Percentiles rank a stretch among this genome's conserved stretches.
phyloP scores from a whole-genome alignment of 2,797 vertebrate genomes.

The Nannoperca obscura region DNA sequence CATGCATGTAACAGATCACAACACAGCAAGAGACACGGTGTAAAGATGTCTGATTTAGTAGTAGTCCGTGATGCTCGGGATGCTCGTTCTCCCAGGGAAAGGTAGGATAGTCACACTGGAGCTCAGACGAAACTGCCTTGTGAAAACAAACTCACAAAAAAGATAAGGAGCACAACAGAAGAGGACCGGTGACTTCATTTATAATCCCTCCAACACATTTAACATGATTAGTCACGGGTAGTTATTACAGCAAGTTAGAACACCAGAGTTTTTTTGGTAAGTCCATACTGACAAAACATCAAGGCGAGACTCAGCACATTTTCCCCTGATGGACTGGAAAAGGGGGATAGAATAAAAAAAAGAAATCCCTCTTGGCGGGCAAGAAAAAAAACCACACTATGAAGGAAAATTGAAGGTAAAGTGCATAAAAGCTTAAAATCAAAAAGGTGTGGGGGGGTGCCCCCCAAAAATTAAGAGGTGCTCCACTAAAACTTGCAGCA shows the following conservation, averaged over 20 bases:
- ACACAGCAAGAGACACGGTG: slow-evolving; percentile 74
- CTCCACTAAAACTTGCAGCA: slow-evolving; percentile 79
- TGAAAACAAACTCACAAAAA: slow-evolving; percentile 51
- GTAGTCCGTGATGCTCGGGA: slow-evolving; percentile 58
- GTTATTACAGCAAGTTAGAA: slow-evolving; percentile 68
- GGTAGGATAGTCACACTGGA: slow-evolving; percentile 32
- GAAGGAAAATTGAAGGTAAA: slow-evolving; percentile 81
- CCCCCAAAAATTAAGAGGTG: slow-evolving; percentile 62
- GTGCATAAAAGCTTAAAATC: slow-evolving; percentile 88
- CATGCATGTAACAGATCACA: slow-evolving; percentile 85
- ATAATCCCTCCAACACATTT: slow-evolving; percentile 55
- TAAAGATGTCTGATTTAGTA: slow-evolving; percentile 59
- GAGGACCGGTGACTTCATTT: slow-evolving; percentile 41
- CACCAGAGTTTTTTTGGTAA: slow-evolving; percentile 53
- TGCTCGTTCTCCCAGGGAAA: slow-evolving; percentile 54
- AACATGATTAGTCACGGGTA: slow-evolving; percentile 55
- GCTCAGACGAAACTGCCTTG: slow-evolving; percentile 48
- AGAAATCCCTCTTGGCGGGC: slow-evolving; percentile 39
- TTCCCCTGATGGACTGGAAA: slow-evolving; percentile 67
- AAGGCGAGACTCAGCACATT: slow-evolving; percentile 74
- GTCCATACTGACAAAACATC: slow-evolving; percentile 68
- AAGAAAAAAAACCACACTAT: slow-evolving; percentile 44
- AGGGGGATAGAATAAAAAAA: slow-evolving; percentile 55
- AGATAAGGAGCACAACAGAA: slow-evolving; percentile 54
- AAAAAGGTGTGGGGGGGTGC: slow-evolving; percentile 47